Evolutionary conservation across 2,888 invertebrate species (phyloP), one percentile per base, ranked within the genome.

Genomic region (Cinara cedri): DNA sequence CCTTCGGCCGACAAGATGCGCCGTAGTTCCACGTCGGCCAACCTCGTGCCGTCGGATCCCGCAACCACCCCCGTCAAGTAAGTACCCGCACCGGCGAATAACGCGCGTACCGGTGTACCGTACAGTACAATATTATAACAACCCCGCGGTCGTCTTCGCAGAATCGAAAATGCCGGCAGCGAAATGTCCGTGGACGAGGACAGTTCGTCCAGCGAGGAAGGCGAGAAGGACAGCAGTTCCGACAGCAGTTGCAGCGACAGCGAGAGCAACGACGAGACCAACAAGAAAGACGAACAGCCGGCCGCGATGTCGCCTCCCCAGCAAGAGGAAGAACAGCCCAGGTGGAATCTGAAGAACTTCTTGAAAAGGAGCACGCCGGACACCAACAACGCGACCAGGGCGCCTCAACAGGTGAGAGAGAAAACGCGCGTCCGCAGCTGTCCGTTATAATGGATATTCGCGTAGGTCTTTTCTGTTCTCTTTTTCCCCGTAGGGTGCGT

Each of bases 271-370:
- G 74, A 74, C 75, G 81, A 66, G 24, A 63, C 42, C 10, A 13
- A 13, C 46, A 13, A 26, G 24, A 49, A 74, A 3, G 74, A 72
- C 51, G 19, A 72, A 19, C 49, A 24, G 3, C 49, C 66, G 11
- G 49, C 42, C 14, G 49, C 49, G 10, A 21, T 65, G 44, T 81
- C 72, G 24, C 65, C 75, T 6, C 76, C 54, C 3, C 62, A 46
- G 75, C 84, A 85, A 81, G 83, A 80, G 72, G 80, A 81, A 66
- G 85, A 84, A 88, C 89, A 84, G 76, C 81, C 81, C 70, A 75
- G 83, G 44, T 84, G 83, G 83, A 83, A 82, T 80, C 80, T 83
- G 70, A 82, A 83, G 65, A 83, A 83, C 66, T 84, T 83, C 81
- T 70, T 83, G 46, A 78, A 78, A 11, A 78, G 70, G 60, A 78